Evolutionary conservation across 2,888 invertebrate genomes (phyloP).

Genomic region (Melolontha melolontha): DNA sequence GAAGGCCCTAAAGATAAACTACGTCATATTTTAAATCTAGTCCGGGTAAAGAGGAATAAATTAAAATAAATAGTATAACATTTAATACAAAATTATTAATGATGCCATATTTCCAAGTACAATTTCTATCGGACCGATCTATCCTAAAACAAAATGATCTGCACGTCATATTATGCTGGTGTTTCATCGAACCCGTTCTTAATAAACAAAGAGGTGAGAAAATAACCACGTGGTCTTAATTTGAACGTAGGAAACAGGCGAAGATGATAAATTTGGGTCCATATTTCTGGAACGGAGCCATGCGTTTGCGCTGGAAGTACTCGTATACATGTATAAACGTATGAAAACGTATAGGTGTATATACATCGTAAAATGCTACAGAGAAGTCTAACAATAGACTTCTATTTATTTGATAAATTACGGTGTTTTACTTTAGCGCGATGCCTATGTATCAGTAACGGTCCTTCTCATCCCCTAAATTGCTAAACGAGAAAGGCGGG

Average conservation of each 20-base stretch:
- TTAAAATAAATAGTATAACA: conserved; percentile 64
- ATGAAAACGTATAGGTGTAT: neutral
- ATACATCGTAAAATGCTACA: conserved; percentile 56
- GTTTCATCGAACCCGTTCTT: conserved; percentile 44
- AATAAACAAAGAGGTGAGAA: conserved; percentile 54
- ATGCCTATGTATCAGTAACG: conserved; percentile 5
- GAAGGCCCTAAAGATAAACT: no score
- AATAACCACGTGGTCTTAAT: conserved; percentile 54
- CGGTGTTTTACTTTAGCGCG: conserved; percentile 59
- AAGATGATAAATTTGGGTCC: conserved; percentile 64
- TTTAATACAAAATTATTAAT: conserved; percentile 65
- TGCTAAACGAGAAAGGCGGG: neutral
- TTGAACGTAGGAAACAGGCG: conserved; percentile 48
- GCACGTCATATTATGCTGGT: conserved; percentile 36
- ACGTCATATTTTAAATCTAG: no score
- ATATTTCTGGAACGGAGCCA: conserved; percentile 60
- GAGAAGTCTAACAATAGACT: conserved; percentile 60
- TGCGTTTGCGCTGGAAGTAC: neutral
- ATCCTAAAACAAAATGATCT: conserved; percentile 42
- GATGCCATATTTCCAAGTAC: conserved; percentile 62
- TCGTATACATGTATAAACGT: neutral
- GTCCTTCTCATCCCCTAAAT: conserved; percentile 2
- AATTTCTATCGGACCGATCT: conserved; percentile 54
- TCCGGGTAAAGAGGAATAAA: conserved; percentile 58
- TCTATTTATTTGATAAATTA: conserved; percentile 66